These are phyloP conservation scores for Uropetala carovei DNA, from an alignment of 2,888 invertebrate genomes.

Conservation along the genomic window DNA sequence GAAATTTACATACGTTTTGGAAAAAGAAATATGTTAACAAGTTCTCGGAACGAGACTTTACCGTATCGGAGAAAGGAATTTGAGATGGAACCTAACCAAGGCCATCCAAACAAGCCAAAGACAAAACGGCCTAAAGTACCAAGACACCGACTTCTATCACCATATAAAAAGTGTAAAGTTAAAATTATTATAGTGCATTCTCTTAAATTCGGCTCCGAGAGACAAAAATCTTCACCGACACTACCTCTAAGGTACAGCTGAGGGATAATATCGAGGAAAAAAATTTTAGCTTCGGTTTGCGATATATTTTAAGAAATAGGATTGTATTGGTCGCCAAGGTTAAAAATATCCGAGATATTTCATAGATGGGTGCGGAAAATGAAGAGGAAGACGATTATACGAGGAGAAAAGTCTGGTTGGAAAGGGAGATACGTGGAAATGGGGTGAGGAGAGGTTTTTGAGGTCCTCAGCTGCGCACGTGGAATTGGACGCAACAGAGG, in stretches of 20 bases:
- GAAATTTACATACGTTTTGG: no score
- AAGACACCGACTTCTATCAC: no score
- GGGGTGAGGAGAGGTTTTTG: slow-evolving; percentile 8
- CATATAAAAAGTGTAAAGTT: no score
- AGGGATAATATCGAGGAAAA: background rate
- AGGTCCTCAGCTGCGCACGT: slow-evolving; percentile 8
- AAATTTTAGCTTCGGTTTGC: background rate
- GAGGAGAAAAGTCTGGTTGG: background rate
- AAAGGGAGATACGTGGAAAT: background rate
- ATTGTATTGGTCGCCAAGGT: background rate
- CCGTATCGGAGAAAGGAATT: no score
- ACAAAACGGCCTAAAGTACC: no score
- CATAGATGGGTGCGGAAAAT: background rate
- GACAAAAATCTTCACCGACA: no score
- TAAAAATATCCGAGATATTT: background rate
- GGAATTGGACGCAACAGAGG: slow-evolving; percentile 9
- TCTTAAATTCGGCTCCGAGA: no score
- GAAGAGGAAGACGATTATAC: background rate
- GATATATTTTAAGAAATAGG: background rate
- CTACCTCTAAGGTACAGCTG: background rate
- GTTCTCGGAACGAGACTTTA: background rate
- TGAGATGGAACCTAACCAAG: no score
- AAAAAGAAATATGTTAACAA: no score
- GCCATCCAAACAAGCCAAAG: no score
- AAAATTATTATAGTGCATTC: no score